These are phyloP conservation scores for Cryptotermes secundus DNA, from an alignment of 1,140 invertebrate species.

Conservation along the genomic window DNA sequence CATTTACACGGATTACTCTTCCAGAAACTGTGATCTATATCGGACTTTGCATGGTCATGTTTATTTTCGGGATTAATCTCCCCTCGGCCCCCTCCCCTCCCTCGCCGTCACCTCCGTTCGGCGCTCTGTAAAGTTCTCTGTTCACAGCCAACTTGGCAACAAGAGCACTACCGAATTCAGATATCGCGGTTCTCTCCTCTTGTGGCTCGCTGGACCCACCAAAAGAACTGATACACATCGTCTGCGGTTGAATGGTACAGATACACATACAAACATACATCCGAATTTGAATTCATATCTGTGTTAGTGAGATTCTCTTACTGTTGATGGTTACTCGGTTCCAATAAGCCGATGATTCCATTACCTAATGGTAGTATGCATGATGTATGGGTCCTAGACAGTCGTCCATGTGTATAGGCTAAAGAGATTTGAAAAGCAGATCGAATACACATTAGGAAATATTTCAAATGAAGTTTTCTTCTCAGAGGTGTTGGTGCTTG, in stretches of 20 bases:
- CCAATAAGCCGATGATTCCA: neutral
- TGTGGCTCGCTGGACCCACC: neutral
- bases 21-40: neutral
- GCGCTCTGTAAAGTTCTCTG: neutral
- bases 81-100: neutral
- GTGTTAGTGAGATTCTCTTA: neutral
- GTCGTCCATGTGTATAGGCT: neutral
- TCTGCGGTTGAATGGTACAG: neutral
- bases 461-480: neutral
- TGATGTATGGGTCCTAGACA: neutral
- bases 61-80: neutral
- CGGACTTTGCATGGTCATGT: neutral
- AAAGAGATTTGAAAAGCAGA: neutral
- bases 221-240: neutral
- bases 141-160: neutral
- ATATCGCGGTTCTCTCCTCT: neutral
- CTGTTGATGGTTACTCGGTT: neutral
- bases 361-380: neutral
- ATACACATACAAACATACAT: neutral
- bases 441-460: neutral
- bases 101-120: neutral
- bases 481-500: neutral
- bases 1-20: conserved; percentile 3
- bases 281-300: neutral
- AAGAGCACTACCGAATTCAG: neutral